Base-by-base conservation (phyloP, 2,113 vertebrate species). In the Alces alces region DNA sequence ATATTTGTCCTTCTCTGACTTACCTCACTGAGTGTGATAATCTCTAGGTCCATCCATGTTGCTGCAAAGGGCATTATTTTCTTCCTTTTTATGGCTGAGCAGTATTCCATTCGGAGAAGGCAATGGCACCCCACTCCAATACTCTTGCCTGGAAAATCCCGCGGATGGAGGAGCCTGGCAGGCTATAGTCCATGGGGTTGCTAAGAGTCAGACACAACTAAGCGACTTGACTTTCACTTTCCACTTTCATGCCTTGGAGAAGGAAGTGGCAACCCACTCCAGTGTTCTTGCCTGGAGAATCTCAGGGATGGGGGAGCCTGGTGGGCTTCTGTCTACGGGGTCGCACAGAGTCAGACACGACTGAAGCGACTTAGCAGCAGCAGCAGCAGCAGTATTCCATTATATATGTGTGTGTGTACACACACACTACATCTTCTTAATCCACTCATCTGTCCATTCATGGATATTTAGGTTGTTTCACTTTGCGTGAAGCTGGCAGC, bases 301-400 rank as follows among this genome's bases (percentile, higher is more conserved):
- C 47, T 12, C 47, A 50, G 47, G 47, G 47, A 50, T 14, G 47
- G 2, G 47, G 47, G 47, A 13, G 47, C 47, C 12, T 50, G 47
- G 47, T 50, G 47, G 12, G 47, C 47, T 13, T 0, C 47, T 0
- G 47, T 50, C 47, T 50, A 50, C 13, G 3, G 12, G 47, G 47
- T 50, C 47, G 1, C 47, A 50, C 12, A 50, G 47, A 14, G 47
- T 50, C 11, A 0, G 47, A 47, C 0, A 50, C 47, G 2, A 50
- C 47, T 50, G 47, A 14, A 50, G 47, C 12, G 47, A 50, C 47
- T 50, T 50, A 50, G 47, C 47, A 50, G 47, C 47, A 50, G 47
- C 47, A 3, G 47, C 11, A 3, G 47, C 12, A 50, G 78, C 50
- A 52, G 78, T 80, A 33, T 50, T 80, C 45, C 9, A 0, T 12